Evolutionary conservation across 2,113 vertebrate species (phyloP).

Genomic region (Eulemur rufifrons): DNA sequence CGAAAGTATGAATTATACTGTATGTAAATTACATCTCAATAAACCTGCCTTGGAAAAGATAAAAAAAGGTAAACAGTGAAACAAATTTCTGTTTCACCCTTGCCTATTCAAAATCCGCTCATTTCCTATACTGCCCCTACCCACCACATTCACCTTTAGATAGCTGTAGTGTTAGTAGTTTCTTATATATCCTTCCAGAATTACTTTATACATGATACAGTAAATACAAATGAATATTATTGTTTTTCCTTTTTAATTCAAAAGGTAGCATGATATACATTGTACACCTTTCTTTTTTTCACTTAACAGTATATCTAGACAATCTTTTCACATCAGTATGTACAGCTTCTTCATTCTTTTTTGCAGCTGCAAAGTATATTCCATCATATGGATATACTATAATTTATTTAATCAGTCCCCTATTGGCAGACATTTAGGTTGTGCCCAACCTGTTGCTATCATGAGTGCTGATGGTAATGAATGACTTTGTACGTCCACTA

Average conservation of each 20-base stretch:
- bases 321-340: neutral
- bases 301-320: neutral
- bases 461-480: neutral
- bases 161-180: neutral
- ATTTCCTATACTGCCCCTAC: neutral
- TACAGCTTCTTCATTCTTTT: neutral
- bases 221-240: neutral
- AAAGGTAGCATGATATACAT: neutral
- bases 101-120: neutral
- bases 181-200: neutral
- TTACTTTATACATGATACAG: neutral
- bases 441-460: neutral
- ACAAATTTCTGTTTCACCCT: neutral
- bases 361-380: neutral
- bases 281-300: neutral
- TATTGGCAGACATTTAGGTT: neutral
- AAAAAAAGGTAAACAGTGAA: neutral
- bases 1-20: neutral
- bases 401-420: neutral
- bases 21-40: neutral
- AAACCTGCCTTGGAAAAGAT: slow-evolving; percentile 12
- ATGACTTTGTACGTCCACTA: neutral
- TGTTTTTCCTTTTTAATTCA: slow-evolving; percentile 12
- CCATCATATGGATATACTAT: neutral
- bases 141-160: neutral